Evolutionary conservation across 2,113 vertebrate genomes (phyloP).

Genomic region (Pelusios castaneus): DNA sequence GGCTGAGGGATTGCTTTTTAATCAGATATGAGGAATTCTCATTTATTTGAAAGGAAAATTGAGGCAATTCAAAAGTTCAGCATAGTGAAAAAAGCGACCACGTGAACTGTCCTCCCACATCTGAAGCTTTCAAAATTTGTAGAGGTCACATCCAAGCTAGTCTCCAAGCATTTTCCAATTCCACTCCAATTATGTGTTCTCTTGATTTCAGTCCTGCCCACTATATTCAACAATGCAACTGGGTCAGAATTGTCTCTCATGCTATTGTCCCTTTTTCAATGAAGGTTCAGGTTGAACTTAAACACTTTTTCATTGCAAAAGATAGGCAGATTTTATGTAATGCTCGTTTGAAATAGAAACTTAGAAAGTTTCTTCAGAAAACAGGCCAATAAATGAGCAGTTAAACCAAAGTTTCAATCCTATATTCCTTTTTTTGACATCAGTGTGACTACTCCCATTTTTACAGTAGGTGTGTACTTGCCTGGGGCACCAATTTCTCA

Average conservation of each 20-base stretch:
- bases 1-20: not conserved
- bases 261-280: not conserved
- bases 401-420: not conserved
- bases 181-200: not conserved
- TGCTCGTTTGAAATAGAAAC: not conserved
- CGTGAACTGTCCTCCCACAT: not conserved
- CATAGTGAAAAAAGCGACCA: rapidly evolving
- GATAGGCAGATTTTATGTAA: not conserved
- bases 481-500: not conserved
- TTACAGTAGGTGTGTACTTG: not conserved
- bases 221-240: not conserved
- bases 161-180: not conserved
- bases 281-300: not conserved
- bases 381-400: not conserved
- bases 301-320: not conserved
- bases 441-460: not conserved
- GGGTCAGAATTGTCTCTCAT: not conserved
- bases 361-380: not conserved
- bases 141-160: not conserved
- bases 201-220: not conserved
- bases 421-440: not conserved
- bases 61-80: not conserved
- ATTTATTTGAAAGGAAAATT: not conserved
- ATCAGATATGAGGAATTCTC: not conserved
- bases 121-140: not conserved